Conservation (phyloP, 2,797 vertebrate genomes). For the Lepilemur septentrionalis region DNA sequence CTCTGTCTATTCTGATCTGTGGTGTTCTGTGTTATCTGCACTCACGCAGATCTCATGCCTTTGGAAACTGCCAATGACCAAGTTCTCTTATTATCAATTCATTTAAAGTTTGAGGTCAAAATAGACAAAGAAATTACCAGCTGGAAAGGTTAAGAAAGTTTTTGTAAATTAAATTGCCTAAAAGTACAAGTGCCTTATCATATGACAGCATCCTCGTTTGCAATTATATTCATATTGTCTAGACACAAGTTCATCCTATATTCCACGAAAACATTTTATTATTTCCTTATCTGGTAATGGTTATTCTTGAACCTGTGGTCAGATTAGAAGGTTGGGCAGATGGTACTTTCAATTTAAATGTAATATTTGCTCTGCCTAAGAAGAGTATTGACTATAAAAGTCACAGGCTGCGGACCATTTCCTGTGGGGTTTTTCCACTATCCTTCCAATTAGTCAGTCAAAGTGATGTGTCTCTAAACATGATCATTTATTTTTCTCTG, state of each 20-base stretch:
- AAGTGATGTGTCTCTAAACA: conserved; percentile 81
- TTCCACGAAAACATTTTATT: conserved; percentile 69
- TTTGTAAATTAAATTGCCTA: conserved; percentile 44
- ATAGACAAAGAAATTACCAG: conserved; percentile 8
- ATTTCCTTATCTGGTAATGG: conserved; percentile 68
- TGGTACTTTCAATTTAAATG: conserved; percentile 74
- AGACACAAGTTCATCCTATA: conserved; percentile 29
- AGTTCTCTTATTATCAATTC: not conserved
- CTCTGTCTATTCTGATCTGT: not conserved
- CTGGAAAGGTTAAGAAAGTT: conserved; percentile 32
- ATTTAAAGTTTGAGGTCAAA: conserved; percentile 26
- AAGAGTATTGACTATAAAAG: conserved; percentile 76
- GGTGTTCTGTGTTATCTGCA: not conserved
- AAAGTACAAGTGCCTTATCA: conserved; percentile 51
- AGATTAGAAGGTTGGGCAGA: conserved; percentile 75
- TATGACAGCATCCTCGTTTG: conserved; percentile 29
- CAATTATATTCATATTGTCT: not conserved
- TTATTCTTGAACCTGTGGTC: conserved; percentile 67
- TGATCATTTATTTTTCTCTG: conserved; percentile 78
- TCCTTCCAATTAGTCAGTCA: conserved; percentile 81
- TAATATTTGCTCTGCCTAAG: conserved; percentile 61
- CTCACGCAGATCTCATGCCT: not conserved
- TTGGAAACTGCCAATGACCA: conserved; percentile 11
- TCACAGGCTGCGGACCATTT: conserved; percentile 70
- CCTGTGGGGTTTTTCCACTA: conserved; percentile 76